These are phyloP conservation scores for Heptranchias perlo DNA, from an alignment of 2,113 vertebrate genomes.

Conservation along the genomic window DNA sequence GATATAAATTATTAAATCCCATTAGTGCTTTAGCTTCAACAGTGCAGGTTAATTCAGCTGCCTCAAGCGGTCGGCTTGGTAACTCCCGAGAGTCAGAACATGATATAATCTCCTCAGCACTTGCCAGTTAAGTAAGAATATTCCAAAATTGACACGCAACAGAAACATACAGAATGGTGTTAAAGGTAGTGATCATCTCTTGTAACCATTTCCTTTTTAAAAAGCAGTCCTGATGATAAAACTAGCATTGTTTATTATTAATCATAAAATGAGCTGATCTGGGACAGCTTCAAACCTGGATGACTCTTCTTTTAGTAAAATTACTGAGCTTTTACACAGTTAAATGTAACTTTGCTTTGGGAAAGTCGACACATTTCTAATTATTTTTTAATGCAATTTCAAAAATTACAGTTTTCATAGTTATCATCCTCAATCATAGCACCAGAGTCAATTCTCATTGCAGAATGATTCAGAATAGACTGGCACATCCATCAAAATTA, in stretches of 20 bases:
- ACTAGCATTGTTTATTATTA: not conserved
- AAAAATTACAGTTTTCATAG: not conserved
- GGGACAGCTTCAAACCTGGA: not conserved
- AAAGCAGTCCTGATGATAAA: not conserved
- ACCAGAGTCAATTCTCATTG: not conserved
- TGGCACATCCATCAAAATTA: not conserved
- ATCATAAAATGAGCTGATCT: not conserved
- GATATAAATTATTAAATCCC: constrained; percentile 34
- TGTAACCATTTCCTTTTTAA: not conserved
- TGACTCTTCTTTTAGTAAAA: not conserved
- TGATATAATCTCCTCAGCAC: not conserved
- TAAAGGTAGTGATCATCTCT: not conserved
- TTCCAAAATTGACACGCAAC: not conserved
- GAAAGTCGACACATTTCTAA: not conserved
- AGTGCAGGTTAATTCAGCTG: constrained; percentile 12
- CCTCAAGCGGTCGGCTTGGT: not conserved
- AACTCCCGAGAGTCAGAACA: not conserved
- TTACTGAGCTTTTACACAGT: not conserved
- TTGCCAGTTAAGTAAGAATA: not conserved
- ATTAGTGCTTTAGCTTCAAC: constrained; percentile 17
- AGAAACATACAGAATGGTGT: not conserved
- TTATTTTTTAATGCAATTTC: not conserved
- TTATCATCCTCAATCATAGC: not conserved
- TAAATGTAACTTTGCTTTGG: not conserved
- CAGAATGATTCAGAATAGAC: not conserved